Evolutionary conservation across 2,888 invertebrate species (phyloP).

Genomic region (Choristoneura rosaceana): DNA sequence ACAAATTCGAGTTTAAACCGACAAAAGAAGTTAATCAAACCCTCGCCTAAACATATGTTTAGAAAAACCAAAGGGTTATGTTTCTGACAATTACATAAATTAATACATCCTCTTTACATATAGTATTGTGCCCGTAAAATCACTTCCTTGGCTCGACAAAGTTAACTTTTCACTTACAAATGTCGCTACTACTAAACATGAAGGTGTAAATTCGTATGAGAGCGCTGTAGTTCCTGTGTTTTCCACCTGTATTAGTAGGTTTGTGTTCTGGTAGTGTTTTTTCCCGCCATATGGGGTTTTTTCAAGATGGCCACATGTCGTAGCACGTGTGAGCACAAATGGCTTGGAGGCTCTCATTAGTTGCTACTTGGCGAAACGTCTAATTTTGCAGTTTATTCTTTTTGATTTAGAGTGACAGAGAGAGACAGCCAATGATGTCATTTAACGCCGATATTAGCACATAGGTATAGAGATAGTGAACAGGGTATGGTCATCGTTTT

Average conservation of each 20-base stretch:
- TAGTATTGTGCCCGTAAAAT: conserved; percentile 78
- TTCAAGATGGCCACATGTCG: conserved; percentile 63
- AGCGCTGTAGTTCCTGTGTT: conserved; percentile 4
- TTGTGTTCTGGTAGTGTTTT: conserved; percentile 53
- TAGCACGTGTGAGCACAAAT: conserved; percentile 45
- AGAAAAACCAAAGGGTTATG: conserved; percentile 71
- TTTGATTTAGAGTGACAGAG: background rate
- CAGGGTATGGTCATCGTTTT: no score
- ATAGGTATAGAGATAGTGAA: no score
- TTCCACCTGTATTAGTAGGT: background rate
- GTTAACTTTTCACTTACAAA: background rate
- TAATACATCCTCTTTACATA: conserved; percentile 77
- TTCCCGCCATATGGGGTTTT: conserved; percentile 75
- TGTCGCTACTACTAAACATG: background rate
- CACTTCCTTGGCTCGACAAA: conserved; percentile 75
- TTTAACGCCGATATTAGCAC: background rate
- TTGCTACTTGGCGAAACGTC: conserved; percentile 35
- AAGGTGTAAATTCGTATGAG: background rate
- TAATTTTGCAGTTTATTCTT: conserved; percentile 21
- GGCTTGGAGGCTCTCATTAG: conserved; percentile 41
- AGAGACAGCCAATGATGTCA: background rate
- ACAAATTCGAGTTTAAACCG: conserved; percentile 80
- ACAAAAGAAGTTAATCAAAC: conserved; percentile 72
- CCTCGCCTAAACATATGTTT: conserved; percentile 75
- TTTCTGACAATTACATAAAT: conserved; percentile 78